A percentile compares a stretch with the other conserved stretches of the same genome.
These are phyloP conservation scores for Tetragnatha montana DNA, from an alignment of 2,888 invertebrate species.

Conservation along the genomic window DNA sequence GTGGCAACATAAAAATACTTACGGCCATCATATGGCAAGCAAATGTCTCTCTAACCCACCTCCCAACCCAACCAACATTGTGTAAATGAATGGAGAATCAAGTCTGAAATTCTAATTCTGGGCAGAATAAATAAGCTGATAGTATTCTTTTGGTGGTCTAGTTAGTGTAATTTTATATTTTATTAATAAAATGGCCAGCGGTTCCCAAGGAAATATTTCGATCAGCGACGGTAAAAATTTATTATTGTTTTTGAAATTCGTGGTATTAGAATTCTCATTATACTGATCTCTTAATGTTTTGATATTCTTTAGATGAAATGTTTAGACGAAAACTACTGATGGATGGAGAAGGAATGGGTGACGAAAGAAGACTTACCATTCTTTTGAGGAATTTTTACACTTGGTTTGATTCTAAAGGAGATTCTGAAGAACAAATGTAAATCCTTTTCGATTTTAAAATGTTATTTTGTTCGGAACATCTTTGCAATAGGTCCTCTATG, in stretches of 20 bases:
- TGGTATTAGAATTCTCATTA: neutral
- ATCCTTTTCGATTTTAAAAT: too few relatives aligned
- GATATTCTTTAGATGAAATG: constrained; percentile 85
- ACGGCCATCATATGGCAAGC: too few relatives aligned
- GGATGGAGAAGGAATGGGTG: constrained; percentile 98
- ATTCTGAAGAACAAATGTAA: constrained; percentile 77
- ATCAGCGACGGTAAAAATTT: constrained; percentile 53
- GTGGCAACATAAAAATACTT: too few relatives aligned
- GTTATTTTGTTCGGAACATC: too few relatives aligned
- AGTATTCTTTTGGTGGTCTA: too few relatives aligned
- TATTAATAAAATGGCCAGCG: constrained; percentile 20
- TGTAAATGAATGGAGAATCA: too few relatives aligned
- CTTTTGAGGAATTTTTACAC: constrained; percentile 83
- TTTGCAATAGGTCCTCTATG: too few relatives aligned
- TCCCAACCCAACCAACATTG: too few relatives aligned
- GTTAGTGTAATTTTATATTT: too few relatives aligned
- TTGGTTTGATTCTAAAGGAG: constrained; percentile 74
- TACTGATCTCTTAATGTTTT: neutral
- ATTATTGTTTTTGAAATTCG: neutral
- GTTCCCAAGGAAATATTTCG: constrained; percentile 33
- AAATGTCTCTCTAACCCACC: too few relatives aligned
- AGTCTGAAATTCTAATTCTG: too few relatives aligned
- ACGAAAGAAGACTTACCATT: constrained; percentile 91
- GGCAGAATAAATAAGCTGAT: too few relatives aligned
- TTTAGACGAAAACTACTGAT: constrained; percentile 92